phyloP scores from a whole-genome alignment of 2,888 invertebrate species.

The Congeria kusceri region DNA sequence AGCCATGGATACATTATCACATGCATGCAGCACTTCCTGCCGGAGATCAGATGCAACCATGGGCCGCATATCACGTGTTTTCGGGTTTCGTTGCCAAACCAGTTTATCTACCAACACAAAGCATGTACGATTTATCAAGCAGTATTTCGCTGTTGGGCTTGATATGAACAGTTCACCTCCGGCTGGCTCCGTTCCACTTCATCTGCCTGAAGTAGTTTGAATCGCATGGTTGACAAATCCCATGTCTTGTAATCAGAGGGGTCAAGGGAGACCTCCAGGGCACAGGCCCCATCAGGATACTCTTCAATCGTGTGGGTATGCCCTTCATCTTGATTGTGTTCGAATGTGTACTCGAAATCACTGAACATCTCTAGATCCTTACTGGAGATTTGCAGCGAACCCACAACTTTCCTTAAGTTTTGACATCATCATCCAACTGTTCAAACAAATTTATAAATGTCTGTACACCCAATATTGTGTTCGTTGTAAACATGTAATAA shows the following conservation, averaged over 20 bases:
- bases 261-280: no score
- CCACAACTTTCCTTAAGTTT: neutral
- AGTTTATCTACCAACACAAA: no score
- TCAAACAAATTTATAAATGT: no score
- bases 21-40: no score
- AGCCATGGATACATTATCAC: constrained; percentile 15
- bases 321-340: neutral
- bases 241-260: neutral
- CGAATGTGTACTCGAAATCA: neutral
- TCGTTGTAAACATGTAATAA: no score
- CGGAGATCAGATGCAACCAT: neutral
- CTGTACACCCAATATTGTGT: no score
- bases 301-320: neutral
- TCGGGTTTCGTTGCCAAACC: no score
- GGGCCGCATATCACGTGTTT: neutral
- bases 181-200: no score
- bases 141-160: no score
- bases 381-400: neutral
- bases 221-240: neutral
- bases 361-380: neutral
- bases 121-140: no score
- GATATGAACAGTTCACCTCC: no score
- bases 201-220: neutral
- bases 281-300: no score
- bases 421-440: constrained; percentile 25